Evolutionary conservation across 2,888 invertebrate species (phyloP), one percentile per base, ranked within the genome.

Genomic region (Eupithecia exiguata): DNA sequence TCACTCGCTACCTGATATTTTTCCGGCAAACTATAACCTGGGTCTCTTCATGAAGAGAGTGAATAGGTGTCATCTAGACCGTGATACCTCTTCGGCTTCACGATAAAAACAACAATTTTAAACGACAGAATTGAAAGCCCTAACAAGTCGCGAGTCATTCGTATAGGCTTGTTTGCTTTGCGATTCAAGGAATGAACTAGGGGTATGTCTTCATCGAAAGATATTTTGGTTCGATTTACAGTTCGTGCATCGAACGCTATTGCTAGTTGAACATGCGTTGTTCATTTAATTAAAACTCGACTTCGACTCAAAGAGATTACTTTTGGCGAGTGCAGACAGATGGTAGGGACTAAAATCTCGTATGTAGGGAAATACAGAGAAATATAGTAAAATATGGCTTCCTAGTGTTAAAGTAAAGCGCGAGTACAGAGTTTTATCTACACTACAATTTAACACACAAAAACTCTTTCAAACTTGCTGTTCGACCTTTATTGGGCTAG

Each of bases 301-400:
- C 21, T 49, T n/a, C 9, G 10, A 53, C n/a, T 58, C 25, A 12
- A 25, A 14, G 25, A 25, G 21, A 58, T 4, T 25, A 25, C 12
- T 58, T 53, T 21, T 5, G 4, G 25, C 12, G 58, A 58, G 25
- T 25, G 21, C 14, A 21, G 9, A 4, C n/a, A 25, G n/a, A 16
- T 65, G 66, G 77, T 77, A 71, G 75, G 74, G 61, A 69, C 38
- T 78, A 80, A 79, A 78, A 82, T 79, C 84, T 88, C 86, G 84
- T 89, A 88, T 87, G 83, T 87, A 87, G 83, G 88, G 87, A 88
- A 89, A 89, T 89, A 84, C 84, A 81, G 81, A 76, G 83, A 82
- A 86, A 88, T 87, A 88, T 87, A 87, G 80, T 83, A 83, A 82
- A 82, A 84, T 79, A 84, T 82, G 83, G 80, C 77, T 81, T 77